Evolutionary conservation across 2,888 invertebrate genomes (phyloP).

Genomic region (Bellardia bayeri): DNA sequence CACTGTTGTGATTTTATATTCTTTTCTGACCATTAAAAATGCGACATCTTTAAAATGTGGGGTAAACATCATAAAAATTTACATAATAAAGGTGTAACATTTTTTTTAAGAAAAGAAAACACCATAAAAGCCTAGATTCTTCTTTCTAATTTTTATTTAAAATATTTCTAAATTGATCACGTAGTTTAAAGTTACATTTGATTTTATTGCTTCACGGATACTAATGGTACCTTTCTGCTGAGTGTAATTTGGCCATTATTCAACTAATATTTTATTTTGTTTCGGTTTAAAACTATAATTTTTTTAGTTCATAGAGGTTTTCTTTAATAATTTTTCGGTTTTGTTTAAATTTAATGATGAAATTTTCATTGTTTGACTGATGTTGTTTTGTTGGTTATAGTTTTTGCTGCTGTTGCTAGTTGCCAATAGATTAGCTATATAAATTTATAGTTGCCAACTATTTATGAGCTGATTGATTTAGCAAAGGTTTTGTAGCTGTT

Average conservation of each 20-base stretch:
- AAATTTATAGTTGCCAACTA: slow-evolving; percentile 11
- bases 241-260: not conserved
- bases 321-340: slow-evolving; percentile 2
- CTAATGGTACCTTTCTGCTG: not conserved
- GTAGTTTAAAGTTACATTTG: too few relatives aligned
- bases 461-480: not conserved
- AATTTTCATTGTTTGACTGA: not conserved
- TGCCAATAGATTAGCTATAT: not conserved
- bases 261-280: not conserved
- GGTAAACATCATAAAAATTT: too few relatives aligned
- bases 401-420: not conserved
- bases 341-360: slow-evolving; percentile 30
- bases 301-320: not conserved
- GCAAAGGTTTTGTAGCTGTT: not conserved
- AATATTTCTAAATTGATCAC: too few relatives aligned
- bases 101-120: too few relatives aligned
- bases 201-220: too few relatives aligned
- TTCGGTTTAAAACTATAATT: not conserved
- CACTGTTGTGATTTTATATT: too few relatives aligned
- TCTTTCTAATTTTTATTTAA: too few relatives aligned
- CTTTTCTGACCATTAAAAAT: too few relatives aligned
- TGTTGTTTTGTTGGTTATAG: not conserved
- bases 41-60: too few relatives aligned
- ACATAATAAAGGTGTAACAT: too few relatives aligned
- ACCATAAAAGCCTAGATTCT: too few relatives aligned